Conservation (phyloP, 2,888 invertebrate species). For the Drosophila nigritarsus region DNA sequence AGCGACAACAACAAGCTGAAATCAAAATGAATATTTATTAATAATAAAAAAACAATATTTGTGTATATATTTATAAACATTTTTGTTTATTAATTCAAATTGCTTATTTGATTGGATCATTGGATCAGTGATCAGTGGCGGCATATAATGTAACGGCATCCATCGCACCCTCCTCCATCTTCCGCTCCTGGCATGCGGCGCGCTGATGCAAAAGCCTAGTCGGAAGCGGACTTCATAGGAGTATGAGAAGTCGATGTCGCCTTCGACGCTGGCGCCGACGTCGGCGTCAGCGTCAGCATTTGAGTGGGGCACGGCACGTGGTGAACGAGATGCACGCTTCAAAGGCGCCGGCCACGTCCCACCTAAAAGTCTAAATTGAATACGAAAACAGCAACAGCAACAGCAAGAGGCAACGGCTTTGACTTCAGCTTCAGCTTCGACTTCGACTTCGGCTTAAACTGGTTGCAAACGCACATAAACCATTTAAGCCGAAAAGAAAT, state of each 20-base stretch:
- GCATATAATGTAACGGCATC: constrained; percentile 55
- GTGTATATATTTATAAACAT: constrained; percentile 63
- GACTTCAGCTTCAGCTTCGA: constrained; percentile 11
- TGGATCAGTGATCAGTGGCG: constrained; percentile 42
- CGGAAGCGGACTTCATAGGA: constrained; percentile 22
- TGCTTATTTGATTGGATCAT: constrained; percentile 74
- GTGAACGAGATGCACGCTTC: constrained; percentile 79
- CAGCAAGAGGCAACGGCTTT: constrained; percentile 30
- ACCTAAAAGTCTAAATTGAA: constrained; percentile 72
- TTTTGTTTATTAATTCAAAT: constrained; percentile 79
- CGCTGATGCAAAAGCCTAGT: constrained; percentile 42
- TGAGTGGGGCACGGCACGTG: constrained; percentile 70
- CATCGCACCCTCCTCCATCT: not conserved
- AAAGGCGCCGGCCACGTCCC: constrained; percentile 77
- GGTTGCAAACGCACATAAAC: constrained; percentile 81
- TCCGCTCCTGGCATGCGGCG: constrained; percentile 1
- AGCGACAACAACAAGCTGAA: constrained; percentile 49
- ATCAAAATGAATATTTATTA: constrained; percentile 65
- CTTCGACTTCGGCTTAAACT: constrained; percentile 63
- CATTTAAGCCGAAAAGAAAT: constrained; percentile 80
- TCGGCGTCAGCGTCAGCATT: constrained; percentile 2
- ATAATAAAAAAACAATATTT: constrained; percentile 31
- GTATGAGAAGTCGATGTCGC: constrained; percentile 14
- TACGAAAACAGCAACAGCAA: constrained; percentile 53
- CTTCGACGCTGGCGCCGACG: constrained; percentile 4